Evolutionary conservation across 2,113 vertebrate genomes (phyloP), one percentile per base, ranked within the genome.

Genomic region (Symphodus melops): DNA sequence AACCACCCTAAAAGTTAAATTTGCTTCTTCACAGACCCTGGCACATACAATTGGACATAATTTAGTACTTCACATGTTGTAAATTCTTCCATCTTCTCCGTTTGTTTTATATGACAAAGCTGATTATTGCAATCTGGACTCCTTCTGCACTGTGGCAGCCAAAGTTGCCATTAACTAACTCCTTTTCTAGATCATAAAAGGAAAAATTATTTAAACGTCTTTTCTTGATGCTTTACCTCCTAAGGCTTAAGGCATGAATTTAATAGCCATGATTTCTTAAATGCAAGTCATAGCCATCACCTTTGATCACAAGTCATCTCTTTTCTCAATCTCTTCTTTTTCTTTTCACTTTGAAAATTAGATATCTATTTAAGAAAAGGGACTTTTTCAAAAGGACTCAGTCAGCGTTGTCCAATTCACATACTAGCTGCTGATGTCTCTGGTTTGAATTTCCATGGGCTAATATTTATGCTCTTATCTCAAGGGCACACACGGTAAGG

Each of bases 391-490:
- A 10, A 41, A n/a, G n/a, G n/a, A 17, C 39, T 42, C 37, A 17
- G 33, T 21, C 54, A 49, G 36, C 13, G 65, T 49, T 33, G 39
- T 62, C 8, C 58, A 52, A 52, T 20, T 4, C 46, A 19, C 2
- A 52, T 20, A 21, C 0, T 14, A 12, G 1, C 33, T 52, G 13
- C 14, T 17, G n/a, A 59, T 54, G 10, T 59, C 8, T 36, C 39
- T 56, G n/a, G 36, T 53, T 39, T 33, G 54, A 55, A 37, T 53
- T 21, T 71, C 19, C 7, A 21, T 62, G 8, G 0, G 11, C 37
- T 42, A 59, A 72, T 72, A 46, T 79, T 65, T 39, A 36, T 21
- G 21, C 20, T 51, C 41, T 73, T 72, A 79, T 72, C 87, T 83
- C 65, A 81, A 75, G 72, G 81, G 44, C 62, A 75, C 51, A 33